These are phyloP conservation scores for Eurystomus gularis DNA, from an alignment of 2,113 vertebrate species.

Conservation along the genomic window DNA sequence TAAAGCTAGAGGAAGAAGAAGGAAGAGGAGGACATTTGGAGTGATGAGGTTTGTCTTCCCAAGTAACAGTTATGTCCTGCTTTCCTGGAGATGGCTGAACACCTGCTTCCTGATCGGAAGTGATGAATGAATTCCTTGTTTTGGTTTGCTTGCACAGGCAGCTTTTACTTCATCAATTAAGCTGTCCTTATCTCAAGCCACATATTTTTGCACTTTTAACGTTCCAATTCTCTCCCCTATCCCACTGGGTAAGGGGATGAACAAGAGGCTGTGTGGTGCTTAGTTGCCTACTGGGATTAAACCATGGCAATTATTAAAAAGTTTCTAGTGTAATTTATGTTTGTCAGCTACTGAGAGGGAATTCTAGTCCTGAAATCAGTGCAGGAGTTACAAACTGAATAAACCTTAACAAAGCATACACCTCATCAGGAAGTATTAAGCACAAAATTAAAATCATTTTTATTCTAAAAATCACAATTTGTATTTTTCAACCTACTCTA, in stretches of 20 bases:
- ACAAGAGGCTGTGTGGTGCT: rapidly evolving
- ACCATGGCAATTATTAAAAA: not conserved
- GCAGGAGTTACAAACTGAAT: not conserved
- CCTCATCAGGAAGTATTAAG: not conserved
- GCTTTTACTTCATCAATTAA: not conserved
- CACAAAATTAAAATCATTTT: not conserved
- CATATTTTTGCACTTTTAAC: rapidly evolving
- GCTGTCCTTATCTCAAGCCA: not conserved
- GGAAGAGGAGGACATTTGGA: not conserved
- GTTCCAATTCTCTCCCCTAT: not conserved
- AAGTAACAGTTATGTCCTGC: not conserved
- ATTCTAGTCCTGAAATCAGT: not conserved
- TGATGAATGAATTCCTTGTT: rapidly evolving
- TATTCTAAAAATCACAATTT: not conserved
- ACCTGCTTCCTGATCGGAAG: rapidly evolving
- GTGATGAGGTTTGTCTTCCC: not conserved
- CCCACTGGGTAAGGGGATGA: rapidly evolving
- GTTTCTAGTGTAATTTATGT: not conserved
- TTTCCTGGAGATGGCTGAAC: not conserved
- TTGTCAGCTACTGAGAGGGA: not conserved
- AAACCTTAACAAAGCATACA: not conserved
- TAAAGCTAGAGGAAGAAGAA: no score
- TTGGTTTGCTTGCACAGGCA: rapidly evolving
- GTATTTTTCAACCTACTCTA: not conserved
- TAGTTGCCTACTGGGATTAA: not conserved